Conservation (phyloP, 2,797 vertebrate genomes). For the Rhinatrema bivittatum region DNA sequence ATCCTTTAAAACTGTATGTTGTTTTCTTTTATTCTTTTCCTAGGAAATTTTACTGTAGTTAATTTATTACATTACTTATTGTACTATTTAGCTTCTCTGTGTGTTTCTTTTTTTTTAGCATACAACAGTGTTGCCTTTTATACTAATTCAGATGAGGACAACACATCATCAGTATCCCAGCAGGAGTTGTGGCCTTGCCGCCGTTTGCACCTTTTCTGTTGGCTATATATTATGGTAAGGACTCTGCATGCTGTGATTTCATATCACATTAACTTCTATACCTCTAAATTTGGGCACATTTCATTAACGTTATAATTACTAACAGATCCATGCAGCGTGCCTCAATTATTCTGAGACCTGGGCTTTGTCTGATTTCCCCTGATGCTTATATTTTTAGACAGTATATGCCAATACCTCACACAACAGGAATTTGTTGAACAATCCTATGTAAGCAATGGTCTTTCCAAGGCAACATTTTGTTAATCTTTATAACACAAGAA, state of each 20-base stretch:
- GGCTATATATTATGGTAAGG: conserved; percentile 92
- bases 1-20: too few species aligned
- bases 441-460: conserved; percentile 56
- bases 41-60: too few species aligned
- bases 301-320: conserved; percentile 53
- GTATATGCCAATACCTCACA: conserved; percentile 60
- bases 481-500: too few species aligned
- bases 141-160: conserved; percentile 97
- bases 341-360: conserved; percentile 56
- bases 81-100: neutral
- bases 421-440: conserved; percentile 62
- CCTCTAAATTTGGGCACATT: conserved; percentile 53
- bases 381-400: conserved; percentile 64
- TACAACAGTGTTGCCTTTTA: conserved; percentile 93
- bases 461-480: conserved; percentile 58
- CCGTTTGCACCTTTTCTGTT: conserved; percentile 77
- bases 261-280: conserved; percentile 35
- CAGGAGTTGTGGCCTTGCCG: conserved; percentile 73
- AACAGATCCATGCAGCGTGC: conserved; percentile 48
- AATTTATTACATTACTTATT: too few species aligned
- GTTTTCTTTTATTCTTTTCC: too few species aligned
- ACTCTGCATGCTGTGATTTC: conserved; percentile 34
- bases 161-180: conserved; percentile 89
- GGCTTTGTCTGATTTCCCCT: conserved; percentile 60
- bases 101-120: conserved; percentile 64